Percentiles rank a stretch among this genome's conserved stretches.
Evolutionary conservation across 2,888 invertebrate species (phyloP).

Genomic region (Papilio elwesi): DNA sequence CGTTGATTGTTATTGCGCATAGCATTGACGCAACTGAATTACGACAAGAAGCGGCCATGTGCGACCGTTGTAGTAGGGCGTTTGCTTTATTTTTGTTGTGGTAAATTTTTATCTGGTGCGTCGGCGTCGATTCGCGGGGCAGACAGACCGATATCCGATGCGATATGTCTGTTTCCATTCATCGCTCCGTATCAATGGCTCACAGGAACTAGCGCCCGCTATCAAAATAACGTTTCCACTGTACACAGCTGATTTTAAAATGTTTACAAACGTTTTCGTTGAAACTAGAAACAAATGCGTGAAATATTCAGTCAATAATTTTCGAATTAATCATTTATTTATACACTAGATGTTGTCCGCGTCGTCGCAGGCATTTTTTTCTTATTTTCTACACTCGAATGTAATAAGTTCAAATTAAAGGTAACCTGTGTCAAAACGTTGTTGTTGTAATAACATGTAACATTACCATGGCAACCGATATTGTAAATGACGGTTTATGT

Average conservation of each 20-base stretch:
- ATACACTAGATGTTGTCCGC: no score
- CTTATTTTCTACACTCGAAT: no score
- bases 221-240: constrained; percentile 22
- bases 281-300: no score
- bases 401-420: no score
- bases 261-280: not conserved
- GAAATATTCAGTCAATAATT: no score
- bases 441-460: no score
- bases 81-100: constrained; percentile 34
- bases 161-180: constrained; percentile 35
- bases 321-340: no score
- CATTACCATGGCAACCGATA: no score
- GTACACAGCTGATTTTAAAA: constrained; percentile 25
- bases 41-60: constrained; percentile 17
- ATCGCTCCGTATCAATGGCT: constrained; percentile 32
- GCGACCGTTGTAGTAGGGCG: constrained; percentile 29
- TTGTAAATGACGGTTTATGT: no score
- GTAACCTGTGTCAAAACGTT: no score
- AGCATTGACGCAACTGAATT: constrained; percentile 14
- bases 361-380: no score
- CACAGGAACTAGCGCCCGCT: constrained; percentile 33
- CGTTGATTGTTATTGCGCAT: constrained; percentile 1
- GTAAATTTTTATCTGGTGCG: constrained; percentile 32
- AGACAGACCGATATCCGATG: constrained; percentile 10
- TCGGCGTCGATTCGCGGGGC: constrained; percentile 34